Evolutionary conservation across 2,797 vertebrate species (phyloP), one percentile per base, ranked within the genome.

Genomic region (Bradypus variegatus): DNA sequence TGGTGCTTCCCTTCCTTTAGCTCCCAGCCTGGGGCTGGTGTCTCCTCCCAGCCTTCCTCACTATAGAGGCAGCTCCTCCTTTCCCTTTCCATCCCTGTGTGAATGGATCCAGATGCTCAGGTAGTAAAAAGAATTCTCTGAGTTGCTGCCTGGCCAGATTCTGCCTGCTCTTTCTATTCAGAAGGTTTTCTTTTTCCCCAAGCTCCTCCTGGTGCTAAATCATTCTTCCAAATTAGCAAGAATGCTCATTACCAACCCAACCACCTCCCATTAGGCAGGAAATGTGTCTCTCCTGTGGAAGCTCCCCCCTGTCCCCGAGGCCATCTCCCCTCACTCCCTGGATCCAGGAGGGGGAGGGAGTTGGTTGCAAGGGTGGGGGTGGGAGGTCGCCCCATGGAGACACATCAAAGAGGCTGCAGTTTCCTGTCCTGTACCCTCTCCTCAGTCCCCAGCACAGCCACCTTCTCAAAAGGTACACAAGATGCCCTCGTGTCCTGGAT

Each of bases 201-300:
- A 70, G 87, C 45, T 92, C 89, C 95, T 95, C 95, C 89, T 88
- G 41, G 86, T 92, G 94, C 80, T 87, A 95, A 94, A 67, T 95
- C 91, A 84, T 89, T 94, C 73, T 86, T 93, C 76, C 95, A 93
- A 91, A 95, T 96, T 93, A 94, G 88, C 93, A 58, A 18, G 89
- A 95, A 93, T 69, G 53, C 88, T 96, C 93, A 92, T 95, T 92
- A 96, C 85, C 76, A 79, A 79, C 33, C 62, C 92, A 92, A 62
- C 75, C 58, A 78, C 82, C 82, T 88, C 87, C 86, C 91, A 88
- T 92, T 92, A 95, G 67, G 62, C 85, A 82, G 88, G 60, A 95
- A 96, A 90, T 93, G 92, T 95, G 91, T 89, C 91, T 95, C 69
- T 77, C 86, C 90, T 14, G 48, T 14, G 62, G 72, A 87, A 84